A percentile compares a stretch with the other conserved stretches of the same genome.
These are phyloP conservation scores for Tenthredo notha DNA, from an alignment of 2,888 invertebrate genomes.

Conservation along the genomic window DNA sequence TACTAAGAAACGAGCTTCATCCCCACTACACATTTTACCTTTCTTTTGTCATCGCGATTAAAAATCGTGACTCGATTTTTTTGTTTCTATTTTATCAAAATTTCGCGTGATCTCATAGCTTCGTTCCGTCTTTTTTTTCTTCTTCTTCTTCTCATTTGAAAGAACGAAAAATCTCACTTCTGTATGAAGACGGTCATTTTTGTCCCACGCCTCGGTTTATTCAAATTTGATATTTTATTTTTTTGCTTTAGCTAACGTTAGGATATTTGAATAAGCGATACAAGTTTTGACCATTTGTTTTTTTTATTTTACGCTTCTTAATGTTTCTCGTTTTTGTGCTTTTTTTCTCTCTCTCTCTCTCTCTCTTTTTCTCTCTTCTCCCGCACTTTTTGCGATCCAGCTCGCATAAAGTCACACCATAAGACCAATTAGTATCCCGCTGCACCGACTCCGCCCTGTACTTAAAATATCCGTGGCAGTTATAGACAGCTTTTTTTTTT, in stretches of 20 bases:
- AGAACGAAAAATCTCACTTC: background rate
- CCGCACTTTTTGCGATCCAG: background rate
- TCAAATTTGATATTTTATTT: background rate
- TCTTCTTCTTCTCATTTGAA: too few species aligned
- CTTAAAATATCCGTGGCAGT: background rate
- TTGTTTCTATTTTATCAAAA: background rate
- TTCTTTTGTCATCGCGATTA: constrained; percentile 34
- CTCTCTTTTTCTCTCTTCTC: background rate
- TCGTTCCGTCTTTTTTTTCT: background rate
- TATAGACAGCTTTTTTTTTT: background rate
- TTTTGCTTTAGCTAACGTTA: background rate
- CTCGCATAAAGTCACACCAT: constrained; percentile 38
- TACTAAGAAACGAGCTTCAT: background rate
- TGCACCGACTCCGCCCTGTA: constrained; percentile 10
- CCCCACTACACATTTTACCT: background rate
- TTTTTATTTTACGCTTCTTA: background rate
- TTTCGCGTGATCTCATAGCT: background rate
- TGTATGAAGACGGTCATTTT: background rate
- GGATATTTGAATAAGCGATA: background rate
- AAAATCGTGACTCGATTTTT: background rate
- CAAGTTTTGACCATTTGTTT: background rate
- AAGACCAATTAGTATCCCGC: constrained; percentile 20
- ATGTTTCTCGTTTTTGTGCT: background rate
- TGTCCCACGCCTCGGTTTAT: constrained; percentile 11
- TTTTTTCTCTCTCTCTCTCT: background rate